A percentile compares a stretch with the other conserved stretches of the same genome.
These are phyloP conservation scores for Dipodomys ordii DNA, from an alignment of 2,113 vertebrate genomes.

Conservation along the genomic window DNA sequence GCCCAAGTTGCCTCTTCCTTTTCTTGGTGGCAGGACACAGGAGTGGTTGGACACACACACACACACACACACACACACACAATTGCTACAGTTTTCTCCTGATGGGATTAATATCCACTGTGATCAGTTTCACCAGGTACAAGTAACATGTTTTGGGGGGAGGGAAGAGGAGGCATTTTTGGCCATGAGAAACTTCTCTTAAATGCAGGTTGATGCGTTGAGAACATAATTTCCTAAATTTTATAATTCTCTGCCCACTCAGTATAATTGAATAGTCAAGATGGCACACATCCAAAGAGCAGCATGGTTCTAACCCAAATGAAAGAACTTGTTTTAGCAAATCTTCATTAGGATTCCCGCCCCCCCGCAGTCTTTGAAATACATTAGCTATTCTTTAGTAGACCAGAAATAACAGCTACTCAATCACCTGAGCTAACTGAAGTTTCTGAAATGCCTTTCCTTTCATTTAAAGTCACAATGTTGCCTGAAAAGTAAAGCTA, in stretches of 20 bases:
- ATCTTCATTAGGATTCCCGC: slow-evolving; percentile 40
- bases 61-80: no score
- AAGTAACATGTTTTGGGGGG: not conserved
- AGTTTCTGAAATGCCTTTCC: slow-evolving; percentile 40
- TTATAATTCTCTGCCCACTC: slow-evolving; percentile 58
- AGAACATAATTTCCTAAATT: slow-evolving; percentile 59
- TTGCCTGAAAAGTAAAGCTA: slow-evolving; percentile 53
- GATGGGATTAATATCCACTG: not conserved
- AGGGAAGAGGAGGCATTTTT: not conserved
- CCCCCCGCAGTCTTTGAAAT: slow-evolving; percentile 56
- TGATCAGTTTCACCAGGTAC: not conserved
- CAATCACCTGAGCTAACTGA: slow-evolving; percentile 36
- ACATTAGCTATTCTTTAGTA: slow-evolving; percentile 15
- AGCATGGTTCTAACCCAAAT: not conserved
- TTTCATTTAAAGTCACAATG: slow-evolving; percentile 44
- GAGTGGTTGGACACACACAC: no score
- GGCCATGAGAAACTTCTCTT: slow-evolving; percentile 32
- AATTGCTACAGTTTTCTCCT: not conserved
- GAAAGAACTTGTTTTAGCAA: slow-evolving; percentile 64
- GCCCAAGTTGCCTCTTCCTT: not conserved
- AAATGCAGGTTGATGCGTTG: not conserved
- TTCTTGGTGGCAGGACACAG: not conserved
- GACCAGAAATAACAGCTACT: slow-evolving; percentile 57
- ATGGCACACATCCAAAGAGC: slow-evolving; percentile 50
- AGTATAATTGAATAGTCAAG: slow-evolving; percentile 67